Evolutionary conservation across 2,797 vertebrate species (phyloP), one percentile per base, ranked within the genome.

Genomic region (Bryconaethiops microstoma): DNA sequence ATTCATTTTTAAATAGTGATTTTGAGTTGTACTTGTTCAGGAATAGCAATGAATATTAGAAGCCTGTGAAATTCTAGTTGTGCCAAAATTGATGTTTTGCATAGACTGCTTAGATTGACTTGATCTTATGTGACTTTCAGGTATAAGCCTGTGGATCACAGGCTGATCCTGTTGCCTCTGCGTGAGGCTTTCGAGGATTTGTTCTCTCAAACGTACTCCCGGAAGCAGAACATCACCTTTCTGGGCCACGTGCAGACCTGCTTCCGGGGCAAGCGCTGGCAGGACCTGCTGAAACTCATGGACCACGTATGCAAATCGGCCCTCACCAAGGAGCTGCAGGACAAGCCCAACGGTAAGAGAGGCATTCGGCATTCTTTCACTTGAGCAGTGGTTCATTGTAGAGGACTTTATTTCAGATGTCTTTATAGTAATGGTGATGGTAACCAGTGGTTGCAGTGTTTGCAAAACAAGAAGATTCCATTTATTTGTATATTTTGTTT

Each of bases 161-260:
- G 88, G 82, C 93, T 98, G 88, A 96, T 99, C 84, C 92, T 98
- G 92, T 90, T 98, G 25, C 97, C 98, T 7, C 89, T 99, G 64
- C 93, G 97, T 0, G 97, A 99, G 77, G 94, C 94, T 29, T 99
- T 99, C 81, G 98, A 99, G 82, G 97, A 98, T 40, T 94, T 99
- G 21, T 99, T 99, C 90, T 95, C 93, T 42, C 97, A 97, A 91
- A 98, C 97, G 0, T 99, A 97, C 92, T 99, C 98, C 0, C 95
- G 95, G 86, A 98, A 97, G 88, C 97, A 99, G 90, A 99, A 99
- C 85, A 93, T 95, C 65, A 97, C 96, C 0, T 99, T 99, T 84
- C 90, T 99, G 88, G 98, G 98, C 13, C 98, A 99, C 10, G 95
- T 99, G 86, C 97, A 99, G 92, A 98, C 97, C 68, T 99, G 98